Percentiles rank a stretch among this genome's conserved stretches.
Conservation (phyloP, 2,113 vertebrate genomes). For the Bujurquina vittata region DNA sequence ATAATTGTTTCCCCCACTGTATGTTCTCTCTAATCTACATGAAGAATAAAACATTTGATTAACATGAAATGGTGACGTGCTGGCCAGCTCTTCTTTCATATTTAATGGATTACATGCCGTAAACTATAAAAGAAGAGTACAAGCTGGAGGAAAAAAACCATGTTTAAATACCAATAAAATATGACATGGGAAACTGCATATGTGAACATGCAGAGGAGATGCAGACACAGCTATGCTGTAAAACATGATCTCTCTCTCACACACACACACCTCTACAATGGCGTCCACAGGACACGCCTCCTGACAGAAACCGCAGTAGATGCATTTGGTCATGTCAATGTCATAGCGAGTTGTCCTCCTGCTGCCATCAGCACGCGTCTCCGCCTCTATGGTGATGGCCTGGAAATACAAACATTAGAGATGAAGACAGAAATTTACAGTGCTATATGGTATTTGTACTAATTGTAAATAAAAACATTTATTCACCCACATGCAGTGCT, state of each 20-base stretch:
- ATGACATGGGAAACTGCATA: neutral
- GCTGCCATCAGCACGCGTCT: constrained; percentile 89
- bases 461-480: neutral
- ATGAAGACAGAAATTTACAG: neutral
- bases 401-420: constrained; percentile 44
- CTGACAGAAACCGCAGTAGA: constrained; percentile 96
- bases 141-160: too few relatives aligned
- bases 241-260: neutral
- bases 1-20: too few relatives aligned
- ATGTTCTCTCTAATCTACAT: too few relatives aligned
- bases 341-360: constrained; percentile 92
- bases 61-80: too few relatives aligned
- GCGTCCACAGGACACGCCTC: constrained; percentile 95
- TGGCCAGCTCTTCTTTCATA: too few relatives aligned
- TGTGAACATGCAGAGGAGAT: neutral
- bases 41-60: too few relatives aligned
- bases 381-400: constrained; percentile 96
- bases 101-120: too few relatives aligned
- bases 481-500: neutral
- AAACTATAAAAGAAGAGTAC: too few relatives aligned
- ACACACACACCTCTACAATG: constrained; percentile 87
- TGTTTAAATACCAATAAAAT: neutral
- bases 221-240: neutral
- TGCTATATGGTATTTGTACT: neutral
- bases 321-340: constrained; percentile 98